Base-by-base conservation (phyloP, 1,140 invertebrate genomes). In the Lasioglossum albipes region DNA sequence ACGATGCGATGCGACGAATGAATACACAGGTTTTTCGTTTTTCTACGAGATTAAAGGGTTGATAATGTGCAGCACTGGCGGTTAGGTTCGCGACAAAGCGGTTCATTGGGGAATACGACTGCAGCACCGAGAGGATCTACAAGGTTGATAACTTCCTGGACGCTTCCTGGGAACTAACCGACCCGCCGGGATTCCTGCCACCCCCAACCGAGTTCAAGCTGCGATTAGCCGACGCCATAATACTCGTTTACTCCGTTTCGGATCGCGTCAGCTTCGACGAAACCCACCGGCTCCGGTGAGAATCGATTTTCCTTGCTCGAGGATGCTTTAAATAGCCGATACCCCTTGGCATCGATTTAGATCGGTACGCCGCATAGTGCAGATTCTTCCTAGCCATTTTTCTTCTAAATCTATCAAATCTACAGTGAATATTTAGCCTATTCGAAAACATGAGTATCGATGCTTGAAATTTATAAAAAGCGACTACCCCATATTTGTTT, bases 41-140 rank as follows among this genome's bases (percentile, higher is more conserved):
- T 6, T 4, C 52, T 13, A 7, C 52, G 18, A 4, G 16, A 18
- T 54, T 54, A 3, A 20, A 54, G 16, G 2, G 18, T 54, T 54
- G 7, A 6, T 16, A 18, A 5, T 57, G 52, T 72, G 76, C 92
- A 96, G 96, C 96, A 22, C 94, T 97, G 91, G 96, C 97, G 13
- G 97, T 97, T 20, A 93, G 97, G 86, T 97, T 97, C 87, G 95
- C 97, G 45, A 97, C 96, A 10, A 94, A 95, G 45, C 94, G 96
- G n/a, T 97, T 96, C 89, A 97, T 97, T 80, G 97, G 97, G 41
- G 97, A 97, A 92, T 97, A 97, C 89, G 97, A 97, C 89, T 96
- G 97, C 3, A 96, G 94, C 83, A 92, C 96, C 80, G 97, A 97
- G 92, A 96, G 96, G 88, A 94, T 96, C 20, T 98, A 98, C 90